Evolutionary conservation across 1,140 invertebrate species (phyloP).

Genomic region (Bombus pascuorum): DNA sequence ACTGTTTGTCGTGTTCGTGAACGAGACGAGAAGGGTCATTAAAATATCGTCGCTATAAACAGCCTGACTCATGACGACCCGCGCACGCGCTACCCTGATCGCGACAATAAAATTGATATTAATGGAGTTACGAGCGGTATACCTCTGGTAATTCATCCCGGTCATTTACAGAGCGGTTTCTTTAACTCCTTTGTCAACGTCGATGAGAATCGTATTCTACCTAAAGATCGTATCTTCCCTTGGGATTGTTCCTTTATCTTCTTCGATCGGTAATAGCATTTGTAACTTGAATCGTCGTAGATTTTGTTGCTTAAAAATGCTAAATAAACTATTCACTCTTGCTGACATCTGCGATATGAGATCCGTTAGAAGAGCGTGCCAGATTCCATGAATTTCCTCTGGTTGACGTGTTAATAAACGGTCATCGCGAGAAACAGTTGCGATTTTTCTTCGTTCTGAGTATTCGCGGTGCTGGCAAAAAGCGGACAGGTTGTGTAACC

Average conservation of each 20-base stretch:
- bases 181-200: not conserved
- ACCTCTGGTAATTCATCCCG: conserved; percentile 15
- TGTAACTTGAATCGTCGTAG: not conserved
- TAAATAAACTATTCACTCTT: not conserved
- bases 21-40: not conserved
- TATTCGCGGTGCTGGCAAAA: not conserved
- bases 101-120: conserved; percentile 44
- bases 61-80: not conserved
- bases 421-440: no score
- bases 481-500: no score
- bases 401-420: no score
- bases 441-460: no score
- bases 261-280: not conserved
- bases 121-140: conserved; percentile 6
- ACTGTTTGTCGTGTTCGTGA: not conserved
- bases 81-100: conserved; percentile 1
- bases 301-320: not conserved
- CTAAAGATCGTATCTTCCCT: not conserved
- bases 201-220: not conserved
- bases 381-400: no score
- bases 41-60: conserved; percentile 33
- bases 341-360: not conserved
- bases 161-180: conserved; percentile 9
- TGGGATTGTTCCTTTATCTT: not conserved
- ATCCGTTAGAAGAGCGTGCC: no score